phyloP scores from a whole-genome alignment of 2,797 vertebrate genomes.

The Dryobates pubescens region DNA sequence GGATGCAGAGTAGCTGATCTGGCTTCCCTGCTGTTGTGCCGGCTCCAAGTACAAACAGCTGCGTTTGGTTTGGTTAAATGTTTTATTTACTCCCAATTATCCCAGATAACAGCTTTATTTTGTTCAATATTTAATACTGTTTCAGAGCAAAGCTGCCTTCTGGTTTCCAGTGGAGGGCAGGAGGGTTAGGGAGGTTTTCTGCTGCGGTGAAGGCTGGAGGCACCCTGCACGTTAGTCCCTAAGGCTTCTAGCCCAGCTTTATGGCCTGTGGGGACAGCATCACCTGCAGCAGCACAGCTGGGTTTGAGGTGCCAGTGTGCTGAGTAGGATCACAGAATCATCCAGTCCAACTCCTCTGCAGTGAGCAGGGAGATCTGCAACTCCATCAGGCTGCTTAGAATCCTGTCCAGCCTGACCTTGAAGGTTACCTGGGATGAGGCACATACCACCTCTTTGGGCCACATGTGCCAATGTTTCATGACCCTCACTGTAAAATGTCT shows the following conservation, averaged over 20 bases:
- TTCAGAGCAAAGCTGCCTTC: slow-evolving; percentile 6
- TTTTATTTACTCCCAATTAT: slow-evolving; percentile 71
- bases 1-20: slow-evolving; percentile 62
- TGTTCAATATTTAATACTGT: slow-evolving; percentile 57
- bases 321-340: no score
- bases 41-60: slow-evolving; percentile 70
- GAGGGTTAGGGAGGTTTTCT: neutral
- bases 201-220: neutral
- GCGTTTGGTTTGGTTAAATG: slow-evolving; percentile 69
- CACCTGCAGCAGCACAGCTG: neutral
- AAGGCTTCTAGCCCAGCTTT: neutral
- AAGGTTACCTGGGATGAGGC: no score
- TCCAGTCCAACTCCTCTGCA: no score
- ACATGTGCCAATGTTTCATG: no score
- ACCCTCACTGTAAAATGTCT: no score
- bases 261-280: fast-evolving
- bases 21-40: slow-evolving; percentile 65
- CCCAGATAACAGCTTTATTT: slow-evolving; percentile 57
- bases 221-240: fast-evolving
- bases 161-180: neutral
- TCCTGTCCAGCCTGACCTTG: no score
- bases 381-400: no score
- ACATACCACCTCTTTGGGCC: no score
- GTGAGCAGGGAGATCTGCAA: no score
- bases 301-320: neutral